Percentiles rank a stretch among this genome's conserved stretches.
Evolutionary conservation across 2,888 invertebrate genomes (phyloP).

Genomic region (Chrysolina americana): DNA sequence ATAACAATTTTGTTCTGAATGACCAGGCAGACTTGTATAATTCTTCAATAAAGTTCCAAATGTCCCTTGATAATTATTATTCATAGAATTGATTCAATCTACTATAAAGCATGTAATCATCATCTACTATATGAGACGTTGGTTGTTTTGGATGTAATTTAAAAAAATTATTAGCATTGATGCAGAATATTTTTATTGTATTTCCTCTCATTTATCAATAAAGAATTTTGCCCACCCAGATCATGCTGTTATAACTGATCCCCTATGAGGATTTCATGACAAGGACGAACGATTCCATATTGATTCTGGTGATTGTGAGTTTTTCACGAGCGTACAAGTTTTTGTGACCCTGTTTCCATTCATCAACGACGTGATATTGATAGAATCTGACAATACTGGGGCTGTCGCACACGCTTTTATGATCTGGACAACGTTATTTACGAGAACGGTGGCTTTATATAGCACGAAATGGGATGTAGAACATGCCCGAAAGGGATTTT

Average conservation of each 20-base stretch:
- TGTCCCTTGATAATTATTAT: no score
- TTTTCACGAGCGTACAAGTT: background rate
- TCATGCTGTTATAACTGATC: constrained; percentile 24
- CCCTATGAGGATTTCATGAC: constrained; percentile 27
- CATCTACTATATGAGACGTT: no score
- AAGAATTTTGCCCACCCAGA: background rate
- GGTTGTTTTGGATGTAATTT: no score
- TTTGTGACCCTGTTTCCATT: constrained; percentile 6
- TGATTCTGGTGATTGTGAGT: background rate
- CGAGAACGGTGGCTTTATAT: background rate
- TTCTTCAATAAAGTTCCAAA: no score
- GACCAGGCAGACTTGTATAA: no score
- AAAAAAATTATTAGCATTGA: no score
- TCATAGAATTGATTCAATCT: no score
- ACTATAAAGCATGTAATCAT: no score
- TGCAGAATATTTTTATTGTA: no score
- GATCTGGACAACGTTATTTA: constrained; percentile 2
- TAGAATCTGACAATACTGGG: constrained; percentile 28
- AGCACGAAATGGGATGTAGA: background rate
- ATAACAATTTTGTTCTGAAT: no score
- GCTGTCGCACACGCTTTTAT: constrained; percentile 22
- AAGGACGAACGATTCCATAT: constrained; percentile 10
- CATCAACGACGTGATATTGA: constrained; percentile 25
- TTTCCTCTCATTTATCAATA: background rate
- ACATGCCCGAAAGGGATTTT: background rate